phyloP scores from a whole-genome alignment of 2,888 invertebrate species.

The Chouioia cunea region DNA sequence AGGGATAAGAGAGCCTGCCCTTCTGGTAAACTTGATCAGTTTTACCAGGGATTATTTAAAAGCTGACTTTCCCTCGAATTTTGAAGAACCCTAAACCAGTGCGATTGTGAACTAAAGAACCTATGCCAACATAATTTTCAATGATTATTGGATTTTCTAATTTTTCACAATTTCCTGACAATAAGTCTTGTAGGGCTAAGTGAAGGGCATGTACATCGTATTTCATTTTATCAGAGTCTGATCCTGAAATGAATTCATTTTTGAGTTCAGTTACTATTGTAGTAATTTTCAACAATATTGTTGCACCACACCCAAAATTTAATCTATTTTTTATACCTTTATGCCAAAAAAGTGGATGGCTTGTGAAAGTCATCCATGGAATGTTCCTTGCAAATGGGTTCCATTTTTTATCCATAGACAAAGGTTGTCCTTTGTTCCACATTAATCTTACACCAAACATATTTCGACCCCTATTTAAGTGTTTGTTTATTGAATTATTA shows the following conservation, averaged over 20 bases:
- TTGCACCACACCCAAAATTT: neutral
- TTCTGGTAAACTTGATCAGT: slow-evolving; percentile 6
- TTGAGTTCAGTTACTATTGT: neutral
- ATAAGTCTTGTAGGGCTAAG: slow-evolving; percentile 54
- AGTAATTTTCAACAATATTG: slow-evolving; percentile 12
- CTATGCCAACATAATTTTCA: slow-evolving; percentile 84
- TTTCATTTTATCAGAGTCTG: slow-evolving; percentile 58
- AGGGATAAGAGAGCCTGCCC: slow-evolving; percentile 8
- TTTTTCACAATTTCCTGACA: slow-evolving; percentile 71
- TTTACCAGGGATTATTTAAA: slow-evolving; percentile 57
- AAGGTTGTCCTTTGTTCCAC: slow-evolving; percentile 82
- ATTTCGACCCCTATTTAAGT: slow-evolving; percentile 75
- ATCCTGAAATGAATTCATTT: slow-evolving; percentile 50
- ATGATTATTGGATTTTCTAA: slow-evolving; percentile 80
- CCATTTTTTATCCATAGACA: slow-evolving; percentile 81
- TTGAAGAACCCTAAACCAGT: slow-evolving; percentile 88
- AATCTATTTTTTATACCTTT: slow-evolving; percentile 71
- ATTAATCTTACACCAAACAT: slow-evolving; percentile 81
- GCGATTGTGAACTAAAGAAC: slow-evolving; percentile 85
- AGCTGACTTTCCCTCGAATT: slow-evolving; percentile 87
- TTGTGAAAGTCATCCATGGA: slow-evolving; percentile 83
- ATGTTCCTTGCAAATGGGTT: slow-evolving; percentile 86
- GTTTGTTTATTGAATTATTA: neutral
- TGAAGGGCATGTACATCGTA: slow-evolving; percentile 61
- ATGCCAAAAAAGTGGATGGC: slow-evolving; percentile 83